These are phyloP conservation scores for Halcyon leucocephala DNA, from an alignment of 2,797 vertebrate genomes.

Conservation along the genomic window DNA sequence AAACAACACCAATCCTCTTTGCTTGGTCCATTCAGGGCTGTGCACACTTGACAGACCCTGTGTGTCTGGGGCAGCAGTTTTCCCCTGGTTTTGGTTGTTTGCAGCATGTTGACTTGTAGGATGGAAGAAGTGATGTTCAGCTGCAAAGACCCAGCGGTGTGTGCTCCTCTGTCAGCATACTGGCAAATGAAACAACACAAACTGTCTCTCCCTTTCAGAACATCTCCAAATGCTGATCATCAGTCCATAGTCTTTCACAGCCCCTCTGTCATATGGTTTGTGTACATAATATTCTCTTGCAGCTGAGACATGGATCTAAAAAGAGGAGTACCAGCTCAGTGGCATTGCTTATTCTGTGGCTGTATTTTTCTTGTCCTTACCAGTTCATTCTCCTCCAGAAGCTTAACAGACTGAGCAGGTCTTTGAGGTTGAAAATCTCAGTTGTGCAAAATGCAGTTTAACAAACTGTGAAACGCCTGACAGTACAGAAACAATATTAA, in stretches of 20 bases:
- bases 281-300: neutral
- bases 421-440: conserved; percentile 25
- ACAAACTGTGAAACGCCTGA: conserved; percentile 19
- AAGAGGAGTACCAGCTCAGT: neutral
- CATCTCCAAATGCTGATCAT: neutral
- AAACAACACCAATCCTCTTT: neutral
- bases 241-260: neutral
- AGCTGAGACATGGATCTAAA: neutral
- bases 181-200: neutral
- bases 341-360: neutral
- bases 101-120: neutral
- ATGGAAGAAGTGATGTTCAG: neutral
- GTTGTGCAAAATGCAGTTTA: conserved; percentile 16
- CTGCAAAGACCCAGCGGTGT: neutral
- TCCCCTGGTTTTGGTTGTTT: neutral
- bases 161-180: neutral
- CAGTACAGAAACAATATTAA: conserved; percentile 47
- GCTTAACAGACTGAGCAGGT: neutral
- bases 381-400: neutral
- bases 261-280: neutral
- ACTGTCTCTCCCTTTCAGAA: neutral
- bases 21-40: neutral
- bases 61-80: neutral
- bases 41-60: neutral
- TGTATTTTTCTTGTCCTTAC: neutral